Percentiles rank a stretch among this genome's conserved stretches.
These are phyloP conservation scores for Ricordea florida DNA, from an alignment of 92 coral and sea anemone genomes.

Conservation along the genomic window DNA sequence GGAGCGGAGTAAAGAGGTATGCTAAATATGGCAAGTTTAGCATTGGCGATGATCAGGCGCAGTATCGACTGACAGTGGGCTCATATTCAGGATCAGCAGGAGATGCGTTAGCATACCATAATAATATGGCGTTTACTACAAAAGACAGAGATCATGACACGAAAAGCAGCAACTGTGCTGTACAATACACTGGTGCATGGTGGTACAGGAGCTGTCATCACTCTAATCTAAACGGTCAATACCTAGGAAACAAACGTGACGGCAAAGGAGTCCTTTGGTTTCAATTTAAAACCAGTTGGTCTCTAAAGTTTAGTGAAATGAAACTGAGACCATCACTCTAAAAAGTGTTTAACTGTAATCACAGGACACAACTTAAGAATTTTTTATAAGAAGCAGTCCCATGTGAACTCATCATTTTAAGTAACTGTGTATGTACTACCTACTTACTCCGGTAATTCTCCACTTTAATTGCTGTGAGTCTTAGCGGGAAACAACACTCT, in stretches of 20 bases:
- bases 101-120: conserved; percentile 43
- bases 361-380: too few species aligned
- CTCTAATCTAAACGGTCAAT: conserved; percentile 62
- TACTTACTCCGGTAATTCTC: too few species aligned
- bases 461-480: too few species aligned
- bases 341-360: too few species aligned
- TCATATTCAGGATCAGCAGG: conserved; percentile 63
- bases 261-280: not conserved
- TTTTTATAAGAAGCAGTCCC: too few species aligned
- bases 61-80: conserved; percentile 48
- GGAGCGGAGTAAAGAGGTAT: conserved; percentile 27
- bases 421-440: too few species aligned
- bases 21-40: conserved; percentile 53
- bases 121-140: conserved; percentile 52
- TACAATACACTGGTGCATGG: conserved; percentile 44
- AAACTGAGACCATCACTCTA: not conserved
- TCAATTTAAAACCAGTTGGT: not conserved
- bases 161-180: conserved; percentile 30
- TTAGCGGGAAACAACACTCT: too few species aligned
- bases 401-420: too few species aligned
- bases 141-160: conserved; percentile 64
- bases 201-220: conserved; percentile 34
- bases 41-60: conserved; percentile 41
- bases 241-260: not conserved
- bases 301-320: conserved; percentile 1